Conservation (phyloP, 1,140 invertebrate species). For the Pseudomyrmex cubaensis region DNA sequence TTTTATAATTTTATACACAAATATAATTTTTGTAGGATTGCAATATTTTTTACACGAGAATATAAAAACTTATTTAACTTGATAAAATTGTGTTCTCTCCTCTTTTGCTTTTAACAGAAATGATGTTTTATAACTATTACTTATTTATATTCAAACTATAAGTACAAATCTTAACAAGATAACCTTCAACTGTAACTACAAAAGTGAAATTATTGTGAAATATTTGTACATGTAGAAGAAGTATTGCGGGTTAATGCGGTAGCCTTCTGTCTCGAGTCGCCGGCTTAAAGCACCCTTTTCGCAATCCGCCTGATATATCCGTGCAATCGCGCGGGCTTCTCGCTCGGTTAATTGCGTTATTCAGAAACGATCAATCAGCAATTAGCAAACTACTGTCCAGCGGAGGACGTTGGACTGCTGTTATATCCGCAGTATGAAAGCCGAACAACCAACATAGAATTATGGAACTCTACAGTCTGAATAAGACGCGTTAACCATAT, state of each 20-base stretch:
- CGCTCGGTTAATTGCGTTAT: constrained; percentile 80
- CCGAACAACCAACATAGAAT: constrained; percentile 71
- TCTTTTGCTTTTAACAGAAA: no score
- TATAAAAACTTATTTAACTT: background rate
- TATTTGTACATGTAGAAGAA: constrained; percentile 2
- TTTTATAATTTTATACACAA: background rate
- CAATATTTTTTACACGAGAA: background rate
- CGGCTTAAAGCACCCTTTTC: constrained; percentile 60
- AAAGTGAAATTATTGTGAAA: constrained; percentile 34
- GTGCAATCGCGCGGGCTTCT: constrained; percentile 60
- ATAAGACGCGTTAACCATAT: constrained; percentile 44
- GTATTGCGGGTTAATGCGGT: constrained; percentile 37
- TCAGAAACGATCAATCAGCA: constrained; percentile 80
- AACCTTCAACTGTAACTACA: background rate
- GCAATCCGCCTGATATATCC: constrained; percentile 57
- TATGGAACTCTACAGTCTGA: constrained; percentile 64
- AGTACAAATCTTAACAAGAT: background rate
- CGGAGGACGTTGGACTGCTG: constrained; percentile 50
- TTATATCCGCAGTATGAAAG: constrained; percentile 70
- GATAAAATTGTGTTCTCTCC: background rate
- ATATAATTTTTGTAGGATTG: constrained; percentile 4
- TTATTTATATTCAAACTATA: background rate
- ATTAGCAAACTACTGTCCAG: constrained; percentile 79
- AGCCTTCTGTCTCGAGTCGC: constrained; percentile 52
- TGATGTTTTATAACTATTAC: background rate